These are phyloP conservation scores for Eueremaeus valkanovi DNA, from an alignment of 2,888 invertebrate genomes.

Conservation along the genomic window DNA sequence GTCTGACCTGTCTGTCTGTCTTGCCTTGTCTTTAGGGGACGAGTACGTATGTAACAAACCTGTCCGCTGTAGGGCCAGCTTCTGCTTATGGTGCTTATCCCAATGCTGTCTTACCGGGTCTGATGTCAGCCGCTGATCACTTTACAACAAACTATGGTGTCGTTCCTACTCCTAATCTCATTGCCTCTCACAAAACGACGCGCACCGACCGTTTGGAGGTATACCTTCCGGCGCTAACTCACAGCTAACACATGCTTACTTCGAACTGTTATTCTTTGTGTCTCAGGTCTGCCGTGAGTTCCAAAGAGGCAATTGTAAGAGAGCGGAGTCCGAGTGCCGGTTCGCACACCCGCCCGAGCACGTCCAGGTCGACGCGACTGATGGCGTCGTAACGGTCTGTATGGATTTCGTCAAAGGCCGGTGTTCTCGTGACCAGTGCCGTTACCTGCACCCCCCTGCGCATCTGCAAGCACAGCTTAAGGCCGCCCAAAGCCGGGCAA, in stretches of 20 bases:
- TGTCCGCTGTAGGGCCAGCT: constrained; percentile 40
- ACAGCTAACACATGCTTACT: neutral
- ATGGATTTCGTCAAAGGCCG: constrained; percentile 99
- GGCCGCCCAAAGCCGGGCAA: constrained; percentile 55
- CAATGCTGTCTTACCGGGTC: constrained; percentile 45
- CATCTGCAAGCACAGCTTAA: constrained; percentile 99
- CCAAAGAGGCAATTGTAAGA: constrained; percentile 97
- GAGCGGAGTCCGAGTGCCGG: constrained; percentile 95
- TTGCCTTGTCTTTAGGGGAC: constrained; percentile 34
- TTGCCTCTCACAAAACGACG: constrained; percentile 80
- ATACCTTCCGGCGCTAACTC: constrained; percentile 48
- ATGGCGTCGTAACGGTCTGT: constrained; percentile 99
- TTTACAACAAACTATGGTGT: constrained; percentile 42
- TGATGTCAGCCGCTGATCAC: constrained; percentile 45
- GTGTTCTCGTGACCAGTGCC: constrained; percentile 98
- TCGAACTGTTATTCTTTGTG: neutral
- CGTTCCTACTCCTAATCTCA: constrained; percentile 58
- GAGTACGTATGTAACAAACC: constrained; percentile 41
- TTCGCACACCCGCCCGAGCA: constrained; percentile 96
- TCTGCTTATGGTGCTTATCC: constrained; percentile 48
- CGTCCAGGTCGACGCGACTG: constrained; percentile 85
- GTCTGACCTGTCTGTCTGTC: neutral
- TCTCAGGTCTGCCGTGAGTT: constrained; percentile 79
- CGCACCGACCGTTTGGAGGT: constrained; percentile 94
- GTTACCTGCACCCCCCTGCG: constrained; percentile 99